Conservation (phyloP, 2,888 invertebrate genomes). For the Apotomis betuletana region DNA sequence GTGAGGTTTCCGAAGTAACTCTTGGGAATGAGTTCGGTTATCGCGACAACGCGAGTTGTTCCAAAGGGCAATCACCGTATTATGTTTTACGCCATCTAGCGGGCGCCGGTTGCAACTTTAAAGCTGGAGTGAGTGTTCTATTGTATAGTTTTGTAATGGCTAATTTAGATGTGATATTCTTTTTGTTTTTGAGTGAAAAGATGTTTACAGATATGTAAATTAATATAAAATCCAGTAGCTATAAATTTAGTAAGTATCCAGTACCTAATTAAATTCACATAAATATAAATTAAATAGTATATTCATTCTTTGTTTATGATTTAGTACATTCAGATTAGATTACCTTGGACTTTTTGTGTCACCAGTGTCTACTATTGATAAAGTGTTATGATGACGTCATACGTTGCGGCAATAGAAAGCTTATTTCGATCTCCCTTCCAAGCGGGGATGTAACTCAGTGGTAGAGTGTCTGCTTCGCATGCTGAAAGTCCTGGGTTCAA, state of each 20-base stretch:
- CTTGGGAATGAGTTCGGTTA: constrained; percentile 51
- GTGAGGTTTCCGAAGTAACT: constrained; percentile 4
- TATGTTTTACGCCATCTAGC: constrained; percentile 64
- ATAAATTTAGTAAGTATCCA: too few relatives aligned
- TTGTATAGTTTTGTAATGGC: too few relatives aligned
- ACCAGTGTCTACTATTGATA: neutral
- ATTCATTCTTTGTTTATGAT: too few relatives aligned
- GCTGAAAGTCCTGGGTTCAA: constrained; percentile 87
- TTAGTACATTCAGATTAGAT: too few relatives aligned
- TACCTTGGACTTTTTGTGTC: neutral
- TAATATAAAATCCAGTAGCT: too few relatives aligned
- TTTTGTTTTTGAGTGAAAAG: too few relatives aligned
- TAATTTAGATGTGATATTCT: too few relatives aligned
- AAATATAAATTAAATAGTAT: too few relatives aligned
- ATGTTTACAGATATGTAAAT: too few relatives aligned
- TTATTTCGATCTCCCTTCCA: constrained; percentile 16
- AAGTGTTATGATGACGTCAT: constrained; percentile 43
- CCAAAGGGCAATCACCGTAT: constrained; percentile 53
- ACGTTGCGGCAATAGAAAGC: fast-evolving
- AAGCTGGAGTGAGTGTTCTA: neutral
- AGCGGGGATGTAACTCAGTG: constrained; percentile 81
- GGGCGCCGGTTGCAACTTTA: constrained; percentile 35
- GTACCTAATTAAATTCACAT: too few relatives aligned
- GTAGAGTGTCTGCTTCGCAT: constrained; percentile 87
- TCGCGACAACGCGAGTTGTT: constrained; percentile 47